phyloP scores from a whole-genome alignment of 2,797 vertebrate genomes.

The Columba guinea region DNA sequence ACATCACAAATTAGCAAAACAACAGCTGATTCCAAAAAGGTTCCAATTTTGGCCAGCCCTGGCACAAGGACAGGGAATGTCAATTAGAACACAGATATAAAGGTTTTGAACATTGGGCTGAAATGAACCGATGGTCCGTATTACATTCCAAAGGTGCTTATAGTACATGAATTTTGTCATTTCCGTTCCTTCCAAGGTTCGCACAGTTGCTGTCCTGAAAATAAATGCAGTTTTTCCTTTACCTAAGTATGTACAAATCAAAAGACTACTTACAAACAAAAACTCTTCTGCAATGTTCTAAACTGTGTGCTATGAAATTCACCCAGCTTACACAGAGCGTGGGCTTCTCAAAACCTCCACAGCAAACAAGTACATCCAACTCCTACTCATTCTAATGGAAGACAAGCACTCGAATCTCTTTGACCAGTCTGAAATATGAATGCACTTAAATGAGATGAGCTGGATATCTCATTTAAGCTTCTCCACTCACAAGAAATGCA shows the following conservation, averaged over 20 bases:
- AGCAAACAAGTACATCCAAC: constrained; percentile 5
- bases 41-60: background rate
- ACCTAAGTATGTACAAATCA: background rate
- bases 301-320: background rate
- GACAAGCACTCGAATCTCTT: constrained; percentile 12
- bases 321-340: background rate
- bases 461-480: constrained; percentile 46
- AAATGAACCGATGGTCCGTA: background rate
- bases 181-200: background rate
- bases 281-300: background rate
- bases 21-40: background rate
- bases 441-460: constrained; percentile 42
- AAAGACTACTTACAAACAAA: background rate
- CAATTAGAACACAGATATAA: background rate
- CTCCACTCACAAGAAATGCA: constrained; percentile 17
- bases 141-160: background rate
- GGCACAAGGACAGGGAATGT: background rate
- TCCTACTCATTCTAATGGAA: constrained; percentile 34
- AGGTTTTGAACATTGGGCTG: background rate
- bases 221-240: background rate
- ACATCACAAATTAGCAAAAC: background rate
- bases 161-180: background rate
- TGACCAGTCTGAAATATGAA: constrained; percentile 38
- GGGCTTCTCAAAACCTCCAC: constrained; percentile 5
- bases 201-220: background rate